Conservation (phyloP, 2,113 vertebrate species). For the Myanophis thanlyinensis region DNA sequence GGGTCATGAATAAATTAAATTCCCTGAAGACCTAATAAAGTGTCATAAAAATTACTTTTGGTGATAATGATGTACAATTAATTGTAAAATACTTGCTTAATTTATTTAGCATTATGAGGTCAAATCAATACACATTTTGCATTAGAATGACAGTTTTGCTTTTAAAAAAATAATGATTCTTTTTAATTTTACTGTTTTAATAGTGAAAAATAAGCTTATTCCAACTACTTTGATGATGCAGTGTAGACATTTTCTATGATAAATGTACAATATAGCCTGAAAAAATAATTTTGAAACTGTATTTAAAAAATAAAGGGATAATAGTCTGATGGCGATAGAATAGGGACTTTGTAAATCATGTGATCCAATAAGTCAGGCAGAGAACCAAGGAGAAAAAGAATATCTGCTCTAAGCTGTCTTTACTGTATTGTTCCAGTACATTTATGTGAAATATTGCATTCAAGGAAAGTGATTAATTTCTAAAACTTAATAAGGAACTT, state of each 20-base stretch:
- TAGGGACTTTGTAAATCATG: neutral
- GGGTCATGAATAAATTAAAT: conserved; percentile 81
- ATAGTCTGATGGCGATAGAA: neutral
- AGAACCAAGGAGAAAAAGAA: neutral
- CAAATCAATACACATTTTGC: conserved; percentile 84
- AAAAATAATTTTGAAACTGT: neutral
- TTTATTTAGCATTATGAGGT: conserved; percentile 78
- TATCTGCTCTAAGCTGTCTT: neutral
- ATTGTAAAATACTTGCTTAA: conserved; percentile 81
- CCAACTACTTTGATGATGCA: neutral
- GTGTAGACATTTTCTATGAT: neutral
- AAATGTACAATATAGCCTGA: neutral
- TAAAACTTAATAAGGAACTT: neutral
- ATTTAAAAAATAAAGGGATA: neutral
- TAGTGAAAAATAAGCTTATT: fast-evolving
- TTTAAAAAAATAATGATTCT: conserved; percentile 56
- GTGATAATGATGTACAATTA: conserved; percentile 86
- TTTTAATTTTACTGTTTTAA: conserved; percentile 38
- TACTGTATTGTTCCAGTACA: neutral
- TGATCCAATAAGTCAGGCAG: neutral
- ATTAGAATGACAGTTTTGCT: conserved; percentile 51
- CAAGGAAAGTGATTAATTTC: neutral
- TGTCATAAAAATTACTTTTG: conserved; percentile 91
- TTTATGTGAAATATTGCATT: neutral
- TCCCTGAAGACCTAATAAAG: conserved; percentile 82